Base-by-base conservation (phyloP, 1,140 invertebrate genomes). In the Bombus sibiricus region DNA sequence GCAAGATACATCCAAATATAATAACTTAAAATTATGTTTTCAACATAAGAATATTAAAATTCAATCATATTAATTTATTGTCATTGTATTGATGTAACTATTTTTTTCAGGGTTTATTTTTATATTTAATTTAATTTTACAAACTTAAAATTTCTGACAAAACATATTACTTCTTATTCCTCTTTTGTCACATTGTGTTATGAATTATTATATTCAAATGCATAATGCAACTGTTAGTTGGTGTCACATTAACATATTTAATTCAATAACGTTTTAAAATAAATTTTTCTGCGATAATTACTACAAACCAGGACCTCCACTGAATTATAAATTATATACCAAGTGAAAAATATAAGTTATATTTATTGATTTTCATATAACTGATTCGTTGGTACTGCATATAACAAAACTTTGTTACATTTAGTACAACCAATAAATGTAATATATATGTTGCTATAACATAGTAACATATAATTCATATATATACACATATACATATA, bases 351-450 rank as follows among this genome's bases (percentile, higher is more conserved):
- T 34, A 43, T 43, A 81, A 68, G 15, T 73, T 73, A 80, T 34
- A 53, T 57, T 84, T 66, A 74, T 28, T 72, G n/a, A 32, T 43
- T 37, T 69, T 39, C 10, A 68, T 34, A 68, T 34, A 68, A 39
- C 25, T 39, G 10, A 39, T 39, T 37, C 1, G 34, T 15, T 85
- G 34, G 22, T 78, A 71, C 32, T 34, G 64, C 41, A 32, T 69
- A 43, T 73, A 80, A 73, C 13, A 43, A 73, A 62, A 18, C 59
- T 32, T 64, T 18, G 13, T 69, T n/a, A 83, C 59, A 57, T 34
- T n/a, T 72, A 81, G 32, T 57, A 66, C 79, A 89, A 88, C 68
- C 57, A 71, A 88, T 80, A 53, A 88, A 82, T 53, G 68, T 89
- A 74, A 88, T 28, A 76, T 69, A 57, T 41, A 64, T 25, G 10